Base-by-base conservation (phyloP, 2,797 vertebrate species). In the Loriculus beryllinus region DNA sequence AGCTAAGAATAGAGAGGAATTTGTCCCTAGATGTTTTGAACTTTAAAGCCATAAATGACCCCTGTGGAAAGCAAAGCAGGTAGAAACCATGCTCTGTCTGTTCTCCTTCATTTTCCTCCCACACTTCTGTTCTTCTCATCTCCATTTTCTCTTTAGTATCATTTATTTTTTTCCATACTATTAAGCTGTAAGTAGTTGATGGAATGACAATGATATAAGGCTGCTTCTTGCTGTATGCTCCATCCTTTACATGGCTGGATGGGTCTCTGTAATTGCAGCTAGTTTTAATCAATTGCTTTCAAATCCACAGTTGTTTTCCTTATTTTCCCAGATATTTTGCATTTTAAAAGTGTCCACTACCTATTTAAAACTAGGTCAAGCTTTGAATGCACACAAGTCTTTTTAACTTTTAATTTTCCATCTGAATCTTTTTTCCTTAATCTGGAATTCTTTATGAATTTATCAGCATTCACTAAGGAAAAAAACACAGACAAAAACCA, bases 121-220 rank as follows among this genome's bases (percentile, higher is more conserved):
- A 90, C 74, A 84, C 18, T 90, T 84, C 59, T 92, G 25, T 42
- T 76, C 23, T 64, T 88, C 74, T 65, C 3, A 1, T 92, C 64
- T 77, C 51, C 29, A 33, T 79, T 92, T 90, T 90, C 56, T 35
- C 33, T 83, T 92, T 52, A 56, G 31, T 90, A 43, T 92, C 67
- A 72, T 88, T 91, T 93, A 60, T 75, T 91, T 90, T 90, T 95
- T 92, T 79, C 76, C 75, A 33, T 91, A 67, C 69, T 85, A 80
- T 88, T 92, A 90, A 94, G 71, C 74, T 93, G 72, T 82, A 88
- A 88, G 82, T 69, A 93, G 29, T 49, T 94, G 92, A 86, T 59
- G 67, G 48, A 92, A 94, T 93, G 92, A 90, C 87, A 90, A 10
- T 95, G 90, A 95, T 90, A 52, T 88, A 96, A 90, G 22, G 43